phyloP scores from a whole-genome alignment of 2,888 invertebrate genomes.

The Pasiphila rectangulata region DNA sequence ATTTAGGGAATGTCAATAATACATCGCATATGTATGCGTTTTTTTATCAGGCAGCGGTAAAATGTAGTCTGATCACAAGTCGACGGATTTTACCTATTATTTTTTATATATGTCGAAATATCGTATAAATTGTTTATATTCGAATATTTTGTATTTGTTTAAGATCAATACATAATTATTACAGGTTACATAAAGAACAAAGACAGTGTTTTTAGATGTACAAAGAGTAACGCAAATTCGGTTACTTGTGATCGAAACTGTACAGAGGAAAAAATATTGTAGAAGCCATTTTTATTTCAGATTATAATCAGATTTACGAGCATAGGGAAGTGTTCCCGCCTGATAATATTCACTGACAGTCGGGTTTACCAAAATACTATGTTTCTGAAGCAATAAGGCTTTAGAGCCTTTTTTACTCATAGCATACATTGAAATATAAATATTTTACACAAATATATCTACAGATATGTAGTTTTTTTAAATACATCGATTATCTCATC shows the following conservation, averaged over 20 bases:
- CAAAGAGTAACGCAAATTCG: neutral
- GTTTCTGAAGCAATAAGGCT: neutral
- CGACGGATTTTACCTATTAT: neutral
- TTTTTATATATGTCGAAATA: no score
- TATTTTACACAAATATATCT: no score
- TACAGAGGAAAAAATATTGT: neutral
- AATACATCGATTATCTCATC: neutral
- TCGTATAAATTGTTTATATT: no score
- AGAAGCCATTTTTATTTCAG: no score
- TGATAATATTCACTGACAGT: neutral
- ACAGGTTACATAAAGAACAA: no score
- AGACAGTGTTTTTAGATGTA: neutral
- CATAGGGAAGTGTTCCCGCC: neutral
- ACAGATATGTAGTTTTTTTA: neutral
- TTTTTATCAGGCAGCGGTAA: conserved; percentile 1
- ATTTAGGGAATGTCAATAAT: conserved; percentile 32
- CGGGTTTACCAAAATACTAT: neutral
- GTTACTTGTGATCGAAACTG: neutral
- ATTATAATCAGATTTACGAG: no score
- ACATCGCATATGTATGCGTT: conserved; percentile 16
- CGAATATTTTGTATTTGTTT: no score
- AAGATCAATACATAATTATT: no score
- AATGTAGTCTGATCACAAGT: neutral
- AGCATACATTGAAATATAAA: neutral
- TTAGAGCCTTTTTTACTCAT: neutral